Evolutionary conservation across 2,888 invertebrate species (phyloP), one percentile per base, ranked within the genome.

Genomic region (Tenthredo mesomela): DNA sequence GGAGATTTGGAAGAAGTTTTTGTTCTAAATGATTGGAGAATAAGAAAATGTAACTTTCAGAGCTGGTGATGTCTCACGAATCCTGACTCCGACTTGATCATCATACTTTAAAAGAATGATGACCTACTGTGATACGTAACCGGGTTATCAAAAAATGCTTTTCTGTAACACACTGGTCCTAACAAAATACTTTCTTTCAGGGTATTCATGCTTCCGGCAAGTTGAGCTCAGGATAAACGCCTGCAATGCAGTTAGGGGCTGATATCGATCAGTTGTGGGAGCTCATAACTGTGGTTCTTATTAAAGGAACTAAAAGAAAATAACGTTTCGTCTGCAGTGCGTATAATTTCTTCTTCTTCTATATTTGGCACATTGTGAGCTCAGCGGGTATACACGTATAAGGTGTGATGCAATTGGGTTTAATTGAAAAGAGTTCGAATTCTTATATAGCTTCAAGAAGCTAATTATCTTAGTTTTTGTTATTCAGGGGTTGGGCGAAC

Each of bases 241-340:
- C 91, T 91, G 91, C 91, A 91, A 89, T 91, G 91, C 91, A 91
- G 91, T 90, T 89, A 89, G 89, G 87, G 88, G 87, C 88, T 87
- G 85, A 88, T 91, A 91, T 91, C 91, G 91, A 91, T 89, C 91
- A 90, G 90, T 82, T 29, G 43, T 40, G 12, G 21, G 21, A n/a
- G 61, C 40, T 80, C 80, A 65, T 80, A 80, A 80, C 77, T 29
- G 25, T 29, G 77, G 29, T 54, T 25, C 18, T 54, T 47, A 50
- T 33, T 29, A 54, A 50, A 37, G 77, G 54, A 77, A 33, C 33
- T 25, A 25, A 50, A 54, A 54, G 18, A 25, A n/a, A 29, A 77
- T 77, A 77, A 54, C 37, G 50, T 50, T 77, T 47, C 54, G 10
- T 54, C 54, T 54, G 71, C 71, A 73, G 43, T 73, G 71, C 71